Evolutionary conservation across 2,888 invertebrate genomes (phyloP), one percentile per base, ranked within the genome.

Genomic region (Suillia variegata): DNA sequence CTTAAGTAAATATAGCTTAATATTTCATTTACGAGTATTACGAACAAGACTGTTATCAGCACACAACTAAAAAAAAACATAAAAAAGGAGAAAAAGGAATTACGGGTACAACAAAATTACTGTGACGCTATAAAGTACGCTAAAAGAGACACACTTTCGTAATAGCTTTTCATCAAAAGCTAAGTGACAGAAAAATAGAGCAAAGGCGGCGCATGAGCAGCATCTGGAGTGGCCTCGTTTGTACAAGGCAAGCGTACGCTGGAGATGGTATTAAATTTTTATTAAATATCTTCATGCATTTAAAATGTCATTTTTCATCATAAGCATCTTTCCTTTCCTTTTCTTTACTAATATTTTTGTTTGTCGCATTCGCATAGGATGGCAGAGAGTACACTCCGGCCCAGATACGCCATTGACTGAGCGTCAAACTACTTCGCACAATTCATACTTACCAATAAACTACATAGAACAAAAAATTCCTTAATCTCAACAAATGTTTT

Each of bases 261-360:
- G 13, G 51, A 52, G 56, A 59, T 67, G 61, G 60, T 59, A 69
- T 74, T 71, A 73, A 69, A 70, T 74, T 71, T 74, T 70, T 70
- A 72, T 71, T 49, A 73, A 74, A 73, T 73, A 74, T 69, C 71
- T 74, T 69, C 62, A 65, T 70, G 73, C 69, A 70, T 74, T 63
- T 62, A 68, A 69, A 70, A 68, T 62, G 33, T 20, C 55, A 48
- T 56, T 48, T 15, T 34, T 56, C 33, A 48, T 31, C 38, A n/a
- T n/a, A 38, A 38, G 38, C 38, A 38, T 8, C 38, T 26, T 26
- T n/a, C n/a, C n/a, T n/a, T n/a, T n/a, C n/a, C n/a, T n/a, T n/a
- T n/a, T n/a, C n/a, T n/a, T n/a, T n/a, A n/a, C n/a, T n/a, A n/a
- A n/a, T n/a, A n/a, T n/a, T n/a, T n/a, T n/a, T n/a, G n/a, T n/a